These are phyloP conservation scores for Acrobasis suavella DNA, from an alignment of 2,888 invertebrate genomes.

Conservation along the genomic window DNA sequence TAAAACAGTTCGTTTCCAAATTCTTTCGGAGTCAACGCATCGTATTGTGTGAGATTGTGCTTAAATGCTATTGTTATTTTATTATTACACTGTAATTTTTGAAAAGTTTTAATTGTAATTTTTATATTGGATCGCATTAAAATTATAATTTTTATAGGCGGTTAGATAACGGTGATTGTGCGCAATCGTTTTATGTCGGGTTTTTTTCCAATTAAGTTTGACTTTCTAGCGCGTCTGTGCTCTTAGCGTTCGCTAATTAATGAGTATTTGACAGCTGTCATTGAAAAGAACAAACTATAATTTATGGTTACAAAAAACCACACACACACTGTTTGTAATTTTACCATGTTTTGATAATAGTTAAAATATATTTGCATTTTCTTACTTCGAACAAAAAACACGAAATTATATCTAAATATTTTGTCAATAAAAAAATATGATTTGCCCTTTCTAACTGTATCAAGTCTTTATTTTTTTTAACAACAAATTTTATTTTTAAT, in stretches of 20 bases:
- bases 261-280: conserved; percentile 11
- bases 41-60: conserved; percentile 56
- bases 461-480: too few relatives aligned
- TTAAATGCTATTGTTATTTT: conserved; percentile 56
- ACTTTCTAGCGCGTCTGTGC: conserved; percentile 19
- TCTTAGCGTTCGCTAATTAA: conserved; percentile 5
- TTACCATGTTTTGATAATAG: too few relatives aligned
- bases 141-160: conserved; percentile 31
- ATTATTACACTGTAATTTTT: conserved; percentile 46
- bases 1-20: conserved; percentile 69
- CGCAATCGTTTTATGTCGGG: conserved; percentile 8
- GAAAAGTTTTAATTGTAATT: conserved; percentile 31
- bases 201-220: conserved; percentile 16
- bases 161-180: conserved; percentile 21
- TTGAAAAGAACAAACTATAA: background rate
- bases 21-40: conserved; percentile 68
- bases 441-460: too few relatives aligned
- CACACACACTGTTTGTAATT: too few relatives aligned
- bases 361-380: too few relatives aligned
- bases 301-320: background rate
- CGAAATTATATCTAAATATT: too few relatives aligned
- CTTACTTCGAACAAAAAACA: too few relatives aligned
- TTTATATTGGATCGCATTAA: conserved; percentile 34
- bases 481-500: too few relatives aligned
- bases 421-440: too few relatives aligned